phyloP scores from a whole-genome alignment of 2,888 invertebrate species.

The Gymnoscelis rufifasciata region DNA sequence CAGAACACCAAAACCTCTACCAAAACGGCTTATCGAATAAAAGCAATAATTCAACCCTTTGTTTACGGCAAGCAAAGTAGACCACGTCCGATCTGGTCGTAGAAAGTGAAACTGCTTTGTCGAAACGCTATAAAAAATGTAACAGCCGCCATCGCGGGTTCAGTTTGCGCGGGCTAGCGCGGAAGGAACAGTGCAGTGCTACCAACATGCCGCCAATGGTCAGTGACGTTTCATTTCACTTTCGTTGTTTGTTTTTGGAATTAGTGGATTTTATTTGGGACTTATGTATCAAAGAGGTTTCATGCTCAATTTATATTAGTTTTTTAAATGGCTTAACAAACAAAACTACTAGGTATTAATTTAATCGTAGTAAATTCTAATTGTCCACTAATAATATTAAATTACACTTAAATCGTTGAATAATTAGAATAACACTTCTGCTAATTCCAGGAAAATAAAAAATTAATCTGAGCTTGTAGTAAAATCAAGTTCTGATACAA shows the following conservation, averaged over 20 bases:
- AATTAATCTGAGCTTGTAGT: no score
- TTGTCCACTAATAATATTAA: no score
- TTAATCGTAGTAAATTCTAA: no score
- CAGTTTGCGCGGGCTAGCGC: slow-evolving; percentile 57
- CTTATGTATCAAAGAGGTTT: no score
- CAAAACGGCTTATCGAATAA: neutral
- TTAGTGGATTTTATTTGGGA: slow-evolving; percentile 13
- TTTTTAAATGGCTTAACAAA: no score
- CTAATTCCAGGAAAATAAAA: no score
- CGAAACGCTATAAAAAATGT: slow-evolving; percentile 72
- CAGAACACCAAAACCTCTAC: neutral
- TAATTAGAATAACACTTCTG: no score
- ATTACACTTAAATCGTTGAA: no score
- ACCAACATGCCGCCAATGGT: slow-evolving; percentile 55
- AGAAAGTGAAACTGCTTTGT: slow-evolving; percentile 73
- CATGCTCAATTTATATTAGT: no score
- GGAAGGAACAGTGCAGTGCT: slow-evolving; percentile 39
- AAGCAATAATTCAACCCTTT: slow-evolving; percentile 36
- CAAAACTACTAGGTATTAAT: no score
- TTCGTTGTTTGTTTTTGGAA: slow-evolving; percentile 49
- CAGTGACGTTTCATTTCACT: slow-evolving; percentile 56
- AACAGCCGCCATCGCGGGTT: slow-evolving; percentile 48
- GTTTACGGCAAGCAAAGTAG: slow-evolving; percentile 63
- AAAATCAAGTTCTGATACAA: no score
- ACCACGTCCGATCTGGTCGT: slow-evolving; percentile 59